Conservation (phyloP, 1,140 invertebrate species). For the Lordiphosa collinella region DNA sequence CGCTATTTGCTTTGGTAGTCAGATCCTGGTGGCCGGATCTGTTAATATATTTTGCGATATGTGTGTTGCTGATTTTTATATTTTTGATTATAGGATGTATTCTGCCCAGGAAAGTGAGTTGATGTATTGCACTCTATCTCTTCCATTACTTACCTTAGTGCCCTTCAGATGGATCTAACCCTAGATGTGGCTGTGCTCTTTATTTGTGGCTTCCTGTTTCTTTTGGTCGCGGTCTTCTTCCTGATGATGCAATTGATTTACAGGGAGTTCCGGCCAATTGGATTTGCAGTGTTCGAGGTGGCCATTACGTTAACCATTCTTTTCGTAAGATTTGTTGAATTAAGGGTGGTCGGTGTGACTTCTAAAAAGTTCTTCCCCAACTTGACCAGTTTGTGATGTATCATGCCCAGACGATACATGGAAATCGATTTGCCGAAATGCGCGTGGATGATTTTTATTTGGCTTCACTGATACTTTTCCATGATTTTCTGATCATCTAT, state of each 20-base stretch:
- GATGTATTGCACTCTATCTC: not conserved
- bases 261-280: accelerated
- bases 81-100: constrained; percentile 15
- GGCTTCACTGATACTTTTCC: constrained; percentile 56
- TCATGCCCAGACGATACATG: constrained; percentile 56
- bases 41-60: constrained; percentile 10
- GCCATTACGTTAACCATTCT: constrained; percentile 25
- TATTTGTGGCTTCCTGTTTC: constrained; percentile 44
- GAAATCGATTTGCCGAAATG: constrained; percentile 60
- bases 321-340: constrained; percentile 14
- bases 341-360: not conserved
- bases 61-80: constrained; percentile 1
- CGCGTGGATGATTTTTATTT: constrained; percentile 40
- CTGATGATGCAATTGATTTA: constrained; percentile 13
- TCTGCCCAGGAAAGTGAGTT: constrained; percentile 23
- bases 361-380: not conserved
- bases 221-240: constrained; percentile 32
- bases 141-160: not conserved
- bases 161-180: constrained; percentile 46
- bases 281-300: constrained; percentile 7
- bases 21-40: constrained; percentile 13
- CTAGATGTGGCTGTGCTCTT: constrained; percentile 56
- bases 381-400: constrained; percentile 56
- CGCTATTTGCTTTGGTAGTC: constrained; percentile 13
- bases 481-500: constrained; percentile 58